Evolutionary conservation across 2,888 invertebrate species (phyloP), one percentile per base, ranked within the genome.

Genomic region (Omphaloscelis lunosa): DNA sequence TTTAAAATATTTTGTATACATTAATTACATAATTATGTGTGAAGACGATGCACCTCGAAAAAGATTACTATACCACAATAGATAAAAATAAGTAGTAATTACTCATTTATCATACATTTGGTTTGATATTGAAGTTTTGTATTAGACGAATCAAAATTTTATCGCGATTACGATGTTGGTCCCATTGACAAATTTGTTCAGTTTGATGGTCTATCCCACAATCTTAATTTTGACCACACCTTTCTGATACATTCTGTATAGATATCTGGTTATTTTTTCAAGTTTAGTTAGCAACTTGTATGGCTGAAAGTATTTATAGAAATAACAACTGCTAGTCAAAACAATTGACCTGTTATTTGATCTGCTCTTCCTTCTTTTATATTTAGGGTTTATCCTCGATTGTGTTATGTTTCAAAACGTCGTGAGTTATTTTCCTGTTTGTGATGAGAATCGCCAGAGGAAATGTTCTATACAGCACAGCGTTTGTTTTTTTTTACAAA

Each of bases 341-440:
- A 23, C 20, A 39, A 12, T 20, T 23, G 9, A 62, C 1, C 17
- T 29, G 17, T 45, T 11, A 45, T 66, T 67, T 67, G 45, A 58
- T 51, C 17, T n/a, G 17, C 17, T 59, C 15, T 59, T 34, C 39
- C 39, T 39, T 61, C n/a, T 15, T 20, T 39, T 51, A 58, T 45
- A 20, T 67, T 68, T 84, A 45, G 15, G 4, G 7, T 29, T 56
- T 62, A 56, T 12, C 11, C 68, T 59, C 45, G n/a, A 29, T 63
- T 41, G 51, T 77, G 29, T 73, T 73, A 23, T 67, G 56, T 67
- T 62, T 34, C 12, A 72, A 72, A 67, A 80, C 53, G 17, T 29
- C 6, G 56, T 15, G 3, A 51, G 34, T 80, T 79, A 39, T 67
- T 80, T 67, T 80, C 73, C 62, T 67, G 74, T 66, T 73, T 34